A percentile compares a stretch with the other conserved stretches of the same genome.
Conservation (phyloP, 1,140 invertebrate genomes). For the Apis cerana region DNA sequence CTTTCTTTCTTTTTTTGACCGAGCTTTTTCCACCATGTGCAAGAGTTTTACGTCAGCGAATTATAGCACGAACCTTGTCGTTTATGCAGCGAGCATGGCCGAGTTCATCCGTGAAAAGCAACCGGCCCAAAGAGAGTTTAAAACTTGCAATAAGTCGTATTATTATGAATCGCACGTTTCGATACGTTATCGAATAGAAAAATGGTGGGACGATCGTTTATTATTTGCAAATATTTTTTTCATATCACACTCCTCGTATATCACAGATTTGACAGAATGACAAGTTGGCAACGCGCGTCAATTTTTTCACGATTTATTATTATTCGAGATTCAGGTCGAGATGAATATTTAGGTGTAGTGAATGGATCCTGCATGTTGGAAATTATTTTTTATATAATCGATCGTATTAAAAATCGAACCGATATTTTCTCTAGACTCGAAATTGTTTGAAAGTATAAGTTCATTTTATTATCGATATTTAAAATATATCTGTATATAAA, state of each 20-base stretch:
- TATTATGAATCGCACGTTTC: neutral
- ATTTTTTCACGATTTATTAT: neutral
- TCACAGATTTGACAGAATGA: neutral
- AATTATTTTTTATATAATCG: neutral
- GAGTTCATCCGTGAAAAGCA: neutral
- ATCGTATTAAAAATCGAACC: neutral
- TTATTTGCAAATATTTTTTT: neutral
- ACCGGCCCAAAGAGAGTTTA: neutral
- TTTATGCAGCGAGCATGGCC: constrained; percentile 5
- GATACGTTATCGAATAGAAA: neutral
- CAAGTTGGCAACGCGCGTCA: neutral
- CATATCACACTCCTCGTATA: too few relatives aligned
- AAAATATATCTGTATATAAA: too few relatives aligned
- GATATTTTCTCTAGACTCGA: too few relatives aligned
- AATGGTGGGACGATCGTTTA: neutral
- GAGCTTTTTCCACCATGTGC: neutral
- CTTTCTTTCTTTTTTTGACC: neutral
- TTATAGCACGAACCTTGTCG: constrained; percentile 20
- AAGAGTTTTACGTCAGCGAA: constrained; percentile 29
- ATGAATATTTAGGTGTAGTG: neutral
- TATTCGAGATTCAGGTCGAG: neutral
- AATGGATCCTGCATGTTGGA: neutral
- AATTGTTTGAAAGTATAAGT: too few relatives aligned
- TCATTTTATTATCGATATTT: too few relatives aligned
- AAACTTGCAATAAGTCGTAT: neutral